Conservation (phyloP, 1,140 invertebrate species). For the Microvelia longipes region DNA sequence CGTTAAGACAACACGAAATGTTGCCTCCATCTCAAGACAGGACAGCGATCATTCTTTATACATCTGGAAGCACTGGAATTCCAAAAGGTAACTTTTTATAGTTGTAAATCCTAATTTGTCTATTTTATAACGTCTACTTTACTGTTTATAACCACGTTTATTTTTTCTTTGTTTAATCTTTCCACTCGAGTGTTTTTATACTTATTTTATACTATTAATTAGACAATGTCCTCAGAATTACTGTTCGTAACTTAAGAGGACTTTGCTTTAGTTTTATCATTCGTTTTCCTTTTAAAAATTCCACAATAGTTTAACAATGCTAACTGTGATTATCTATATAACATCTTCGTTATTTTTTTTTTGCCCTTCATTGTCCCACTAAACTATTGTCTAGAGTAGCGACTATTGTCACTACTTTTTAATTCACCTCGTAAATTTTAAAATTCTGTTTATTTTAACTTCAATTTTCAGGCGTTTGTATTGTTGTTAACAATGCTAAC, state of each 20-base stretch:
- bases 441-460: too few relatives aligned
- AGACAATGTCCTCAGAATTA: not conserved
- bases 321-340: too few relatives aligned
- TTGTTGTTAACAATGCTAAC: too few relatives aligned
- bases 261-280: not conserved
- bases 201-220: not conserved
- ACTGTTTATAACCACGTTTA: not conserved
- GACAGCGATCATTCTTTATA: conserved; percentile 67
- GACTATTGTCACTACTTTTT: too few relatives aligned
- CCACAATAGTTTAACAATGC: too few relatives aligned
- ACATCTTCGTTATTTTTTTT: not conserved
- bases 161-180: not conserved
- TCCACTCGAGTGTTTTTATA: not conserved
- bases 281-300: too few relatives aligned
- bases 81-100: conserved; percentile 56
- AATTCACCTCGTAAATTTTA: too few relatives aligned
- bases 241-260: not conserved
- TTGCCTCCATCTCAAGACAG: conserved; percentile 16
- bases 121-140: too few relatives aligned
- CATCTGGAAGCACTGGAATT: conserved; percentile 80
- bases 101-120: not conserved
- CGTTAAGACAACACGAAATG: conserved; percentile 24
- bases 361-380: not conserved
- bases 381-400: too few relatives aligned
- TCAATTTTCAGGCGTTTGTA: conserved; percentile 55